These are phyloP conservation scores for Sorex maritimensis DNA, from an alignment of 2,797 vertebrate genomes.

Conservation along the genomic window DNA sequence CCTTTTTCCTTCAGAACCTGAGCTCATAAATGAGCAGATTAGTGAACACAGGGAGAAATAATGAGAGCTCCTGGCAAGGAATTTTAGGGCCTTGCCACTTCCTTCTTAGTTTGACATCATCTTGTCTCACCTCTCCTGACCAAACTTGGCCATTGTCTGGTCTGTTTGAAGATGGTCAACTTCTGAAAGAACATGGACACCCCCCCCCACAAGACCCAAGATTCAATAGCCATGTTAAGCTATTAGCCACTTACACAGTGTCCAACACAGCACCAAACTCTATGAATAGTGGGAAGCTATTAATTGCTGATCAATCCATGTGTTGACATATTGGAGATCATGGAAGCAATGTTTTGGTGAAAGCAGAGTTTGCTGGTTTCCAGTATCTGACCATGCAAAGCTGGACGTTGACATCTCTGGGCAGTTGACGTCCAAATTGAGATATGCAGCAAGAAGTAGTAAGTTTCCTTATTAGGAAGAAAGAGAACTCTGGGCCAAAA, in stretches of 20 bases:
- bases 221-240: background rate
- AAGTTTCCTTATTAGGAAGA: background rate
- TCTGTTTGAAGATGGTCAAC: conserved; percentile 5
- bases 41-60: conserved; percentile 57
- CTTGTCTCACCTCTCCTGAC: background rate
- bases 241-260: background rate
- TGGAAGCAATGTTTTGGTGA: background rate
- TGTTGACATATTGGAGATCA: background rate
- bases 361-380: background rate
- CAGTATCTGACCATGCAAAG: conserved; percentile 42
- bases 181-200: background rate
- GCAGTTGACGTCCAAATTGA: conserved; percentile 19
- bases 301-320: background rate
- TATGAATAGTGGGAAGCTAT: background rate
- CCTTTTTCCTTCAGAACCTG: conserved; percentile 59
- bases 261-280: background rate
- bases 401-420: background rate
- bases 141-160: background rate
- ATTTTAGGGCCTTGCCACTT: background rate
- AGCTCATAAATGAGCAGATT: conserved; percentile 72
- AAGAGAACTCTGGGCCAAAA: conserved; percentile 33
- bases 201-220: background rate
- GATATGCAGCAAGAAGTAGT: conserved; percentile 24
- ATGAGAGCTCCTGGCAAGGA: conserved; percentile 55
- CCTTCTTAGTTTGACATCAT: conserved; percentile 66